Evolutionary conservation across 1,140 invertebrate genomes (phyloP).

Genomic region (Nebria ingens): DNA sequence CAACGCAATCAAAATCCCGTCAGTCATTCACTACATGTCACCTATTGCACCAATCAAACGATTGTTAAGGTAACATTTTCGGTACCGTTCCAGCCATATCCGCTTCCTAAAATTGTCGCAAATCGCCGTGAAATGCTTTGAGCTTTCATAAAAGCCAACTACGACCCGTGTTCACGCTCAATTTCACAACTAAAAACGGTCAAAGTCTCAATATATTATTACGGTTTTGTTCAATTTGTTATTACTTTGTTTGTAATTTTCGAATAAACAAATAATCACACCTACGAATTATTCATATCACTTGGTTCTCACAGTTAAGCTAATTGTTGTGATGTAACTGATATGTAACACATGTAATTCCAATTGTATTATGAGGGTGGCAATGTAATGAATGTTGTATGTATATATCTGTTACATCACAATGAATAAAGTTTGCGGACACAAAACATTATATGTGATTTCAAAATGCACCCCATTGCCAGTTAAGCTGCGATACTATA

Average conservation of each 20-base stretch:
- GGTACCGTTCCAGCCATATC: background rate
- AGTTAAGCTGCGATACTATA: no score
- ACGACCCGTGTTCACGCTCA: background rate
- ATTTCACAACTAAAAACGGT: background rate
- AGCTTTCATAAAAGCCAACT: background rate
- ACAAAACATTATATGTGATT: background rate
- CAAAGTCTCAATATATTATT: no score
- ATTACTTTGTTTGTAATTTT: background rate
- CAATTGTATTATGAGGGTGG: background rate
- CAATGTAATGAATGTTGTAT: slow-evolving; percentile 1
- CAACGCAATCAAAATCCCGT: background rate
- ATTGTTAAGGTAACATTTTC: background rate
- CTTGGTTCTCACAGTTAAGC: slow-evolving; percentile 6
- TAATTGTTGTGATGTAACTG: background rate
- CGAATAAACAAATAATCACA: background rate
- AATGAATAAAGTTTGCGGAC: background rate
- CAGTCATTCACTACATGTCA: background rate
- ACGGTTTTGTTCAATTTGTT: no score
- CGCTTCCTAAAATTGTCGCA: background rate
- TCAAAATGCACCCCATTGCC: background rate
- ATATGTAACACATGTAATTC: slow-evolving; percentile 1
- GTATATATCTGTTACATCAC: background rate
- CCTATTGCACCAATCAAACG: background rate
- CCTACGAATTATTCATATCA: background rate
- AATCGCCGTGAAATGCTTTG: slow-evolving; percentile 3